phyloP scores from a whole-genome alignment of 2,113 vertebrate genomes.

The Cryptoleucopteryx plumbea region DNA sequence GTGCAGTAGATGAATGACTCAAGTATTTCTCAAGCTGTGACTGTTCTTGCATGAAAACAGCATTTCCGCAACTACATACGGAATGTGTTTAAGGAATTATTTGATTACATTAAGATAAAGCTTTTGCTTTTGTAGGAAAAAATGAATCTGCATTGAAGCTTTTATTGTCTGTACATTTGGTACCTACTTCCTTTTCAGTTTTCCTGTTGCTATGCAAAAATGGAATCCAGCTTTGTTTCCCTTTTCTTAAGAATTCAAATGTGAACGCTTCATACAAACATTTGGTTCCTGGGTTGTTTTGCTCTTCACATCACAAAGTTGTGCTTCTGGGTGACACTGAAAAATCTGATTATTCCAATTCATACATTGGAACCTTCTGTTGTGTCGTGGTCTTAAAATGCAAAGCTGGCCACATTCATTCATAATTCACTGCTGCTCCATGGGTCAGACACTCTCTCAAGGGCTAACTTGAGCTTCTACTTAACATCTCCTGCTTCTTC shows the following conservation, averaged over 20 bases:
- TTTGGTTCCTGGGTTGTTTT: background rate
- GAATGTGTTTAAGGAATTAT: background rate
- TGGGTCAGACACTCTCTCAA: constrained; percentile 23
- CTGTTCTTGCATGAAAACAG: background rate
- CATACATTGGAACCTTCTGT: background rate
- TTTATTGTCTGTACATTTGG: background rate
- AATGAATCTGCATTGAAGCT: background rate
- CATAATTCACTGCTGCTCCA: background rate
- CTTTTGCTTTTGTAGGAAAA: background rate
- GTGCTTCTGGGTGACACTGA: background rate
- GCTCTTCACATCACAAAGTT: background rate
- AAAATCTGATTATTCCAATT: background rate
- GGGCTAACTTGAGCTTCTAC: background rate
- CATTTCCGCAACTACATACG: background rate
- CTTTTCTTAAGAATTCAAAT: background rate
- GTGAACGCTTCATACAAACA: background rate
- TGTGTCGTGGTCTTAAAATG: constrained; percentile 5
- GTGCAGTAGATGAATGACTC: background rate
- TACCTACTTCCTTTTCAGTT: background rate
- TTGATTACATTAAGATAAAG: background rate
- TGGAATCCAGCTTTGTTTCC: background rate
- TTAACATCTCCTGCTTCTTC: background rate
- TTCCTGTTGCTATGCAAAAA: background rate
- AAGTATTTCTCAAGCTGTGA: background rate
- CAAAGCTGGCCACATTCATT: background rate